phyloP scores from a whole-genome alignment of 1,140 invertebrate genomes.

The Tetraneura akinire region DNA sequence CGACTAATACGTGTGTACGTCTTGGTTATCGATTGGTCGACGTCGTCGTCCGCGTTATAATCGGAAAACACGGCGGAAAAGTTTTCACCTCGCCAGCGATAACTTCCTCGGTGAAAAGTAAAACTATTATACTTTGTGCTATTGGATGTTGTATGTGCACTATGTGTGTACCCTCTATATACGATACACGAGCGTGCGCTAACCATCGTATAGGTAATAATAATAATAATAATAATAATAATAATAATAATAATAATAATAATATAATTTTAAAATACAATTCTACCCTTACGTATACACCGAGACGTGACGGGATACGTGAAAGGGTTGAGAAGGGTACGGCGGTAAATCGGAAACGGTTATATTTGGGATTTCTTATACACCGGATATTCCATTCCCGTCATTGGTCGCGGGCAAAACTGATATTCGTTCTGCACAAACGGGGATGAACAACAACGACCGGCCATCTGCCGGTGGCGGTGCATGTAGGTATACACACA shows the following conservation, averaged over 20 bases:
- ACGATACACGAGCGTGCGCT: background rate
- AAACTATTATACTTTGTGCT: no score
- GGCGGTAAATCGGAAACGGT: constrained; percentile 11
- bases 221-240: no score
- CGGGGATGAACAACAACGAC: constrained; percentile 25
- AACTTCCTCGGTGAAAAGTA: no score
- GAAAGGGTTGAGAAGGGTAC: no score
- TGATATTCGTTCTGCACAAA: constrained; percentile 45
- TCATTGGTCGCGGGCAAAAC: background rate
- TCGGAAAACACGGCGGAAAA: constrained; percentile 29
- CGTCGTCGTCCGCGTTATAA: constrained; percentile 5
- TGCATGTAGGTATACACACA: no score
- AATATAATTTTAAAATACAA: constrained; percentile 37
- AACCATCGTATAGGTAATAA: no score
- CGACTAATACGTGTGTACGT: constrained; percentile 1
- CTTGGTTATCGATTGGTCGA: constrained; percentile 19
- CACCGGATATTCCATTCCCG: constrained; percentile 2
- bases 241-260: no score
- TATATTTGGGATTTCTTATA: constrained; percentile 42
- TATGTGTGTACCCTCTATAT: background rate
- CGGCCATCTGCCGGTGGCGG: constrained; percentile 38
- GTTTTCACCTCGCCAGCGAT: constrained; percentile 2
- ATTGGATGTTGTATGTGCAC: background rate
- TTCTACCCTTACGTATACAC: background rate
- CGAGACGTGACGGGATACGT: background rate